Percentiles rank a stretch among this genome's conserved stretches.
These are phyloP conservation scores for Parus major DNA, from an alignment of 2,113 vertebrate species.

Conservation along the genomic window DNA sequence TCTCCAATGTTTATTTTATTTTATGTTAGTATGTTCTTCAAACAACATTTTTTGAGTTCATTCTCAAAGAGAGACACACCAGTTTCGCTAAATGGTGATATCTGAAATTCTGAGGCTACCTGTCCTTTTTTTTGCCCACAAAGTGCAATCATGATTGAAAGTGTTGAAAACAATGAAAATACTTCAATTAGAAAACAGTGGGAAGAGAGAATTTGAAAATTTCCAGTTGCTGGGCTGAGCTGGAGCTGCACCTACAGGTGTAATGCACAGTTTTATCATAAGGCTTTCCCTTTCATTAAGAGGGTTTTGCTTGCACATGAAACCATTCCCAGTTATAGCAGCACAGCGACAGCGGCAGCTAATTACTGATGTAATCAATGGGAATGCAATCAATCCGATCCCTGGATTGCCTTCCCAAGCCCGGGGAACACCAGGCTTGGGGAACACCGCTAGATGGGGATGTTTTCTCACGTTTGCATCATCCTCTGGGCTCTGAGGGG, in stretches of 20 bases:
- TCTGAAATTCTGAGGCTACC: background rate
- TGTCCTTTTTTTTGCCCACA: background rate
- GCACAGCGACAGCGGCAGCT: rapidly evolving
- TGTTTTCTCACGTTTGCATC: background rate
- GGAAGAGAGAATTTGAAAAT: background rate
- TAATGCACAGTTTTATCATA: background rate
- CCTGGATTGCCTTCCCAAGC: too few relatives aligned
- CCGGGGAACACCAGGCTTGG: rapidly evolving
- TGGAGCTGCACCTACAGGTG: rapidly evolving
- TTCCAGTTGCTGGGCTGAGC: background rate
- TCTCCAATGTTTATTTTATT: background rate
- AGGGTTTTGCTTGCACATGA: background rate
- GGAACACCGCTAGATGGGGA: conserved; percentile 45
- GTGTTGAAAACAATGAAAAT: background rate
- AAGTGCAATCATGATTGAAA: background rate
- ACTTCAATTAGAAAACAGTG: background rate
- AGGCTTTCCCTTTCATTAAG: background rate
- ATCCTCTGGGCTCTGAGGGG: rapidly evolving
- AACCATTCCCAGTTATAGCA: background rate
- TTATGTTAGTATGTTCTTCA: background rate
- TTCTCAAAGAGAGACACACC: background rate
- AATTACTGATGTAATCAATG: background rate
- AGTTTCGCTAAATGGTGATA: background rate
- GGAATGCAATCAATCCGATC: rapidly evolving
- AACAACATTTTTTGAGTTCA: background rate